Evolutionary conservation across 2,113 vertebrate species (phyloP), one percentile per base, ranked within the genome.

Genomic region (Gulo gulo): DNA sequence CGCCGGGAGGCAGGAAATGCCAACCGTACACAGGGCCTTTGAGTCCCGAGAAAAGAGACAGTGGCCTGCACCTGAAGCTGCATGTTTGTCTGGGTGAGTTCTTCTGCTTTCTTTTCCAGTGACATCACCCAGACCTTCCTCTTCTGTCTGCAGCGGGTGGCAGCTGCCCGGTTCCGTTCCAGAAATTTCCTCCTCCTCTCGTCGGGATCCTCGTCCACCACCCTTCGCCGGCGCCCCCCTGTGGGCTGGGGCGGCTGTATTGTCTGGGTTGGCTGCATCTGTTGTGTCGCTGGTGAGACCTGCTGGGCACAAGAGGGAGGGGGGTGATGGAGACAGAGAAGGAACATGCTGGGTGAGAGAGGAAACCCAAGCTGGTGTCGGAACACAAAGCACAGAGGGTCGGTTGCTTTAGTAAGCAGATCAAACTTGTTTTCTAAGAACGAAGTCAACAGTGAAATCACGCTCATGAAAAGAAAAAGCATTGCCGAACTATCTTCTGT

Each of bases 111-210:
- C 99, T 99, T 99, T 99, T 99, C 99, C 98, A 99, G 98, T 98
- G 99, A 99, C 99, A 99, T 99, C 99, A 99, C 99, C 99, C 99
- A 99, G 98, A 99, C 99, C 99, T 99, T 99, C 99, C 99, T 99
- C 99, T 99, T 99, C 99, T 99, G 99, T 97, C 99, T 99, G 99
- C 99, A 99, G 98, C 99, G 99, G 1, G 99, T 99, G 96, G 99
- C 99, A 4, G 99, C 99, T 0, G 99, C 99, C 97, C 99, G 99
- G 99, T 99, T 99, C 93, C 99, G 99, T 99, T 99, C 99, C 98
- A 99, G 99, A 98, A 99, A 99, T 99, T 99, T 99, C 98, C 99
- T 98, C 96, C 99, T 98, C 89, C 99, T 99, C 98, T 99, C 99
- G 8, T 99, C 99, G 0, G 99, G 99, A 96, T 99, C 99, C 97